phyloP scores from a whole-genome alignment of 2,797 vertebrate species.

The Selene dorsalis region DNA sequence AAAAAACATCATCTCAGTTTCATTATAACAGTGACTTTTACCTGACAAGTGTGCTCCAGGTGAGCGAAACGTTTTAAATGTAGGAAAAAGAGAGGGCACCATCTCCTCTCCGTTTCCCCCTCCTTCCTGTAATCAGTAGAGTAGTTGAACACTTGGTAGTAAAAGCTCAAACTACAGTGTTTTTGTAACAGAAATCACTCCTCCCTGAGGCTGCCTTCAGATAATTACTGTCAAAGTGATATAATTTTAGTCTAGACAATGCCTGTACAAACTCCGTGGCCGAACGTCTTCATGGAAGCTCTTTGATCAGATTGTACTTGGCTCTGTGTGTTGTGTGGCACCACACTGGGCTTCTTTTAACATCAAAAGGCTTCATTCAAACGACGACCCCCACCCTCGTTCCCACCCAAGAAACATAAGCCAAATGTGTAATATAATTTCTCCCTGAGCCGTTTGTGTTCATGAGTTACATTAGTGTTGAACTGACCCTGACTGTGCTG shows the following conservation, averaged over 20 bases:
- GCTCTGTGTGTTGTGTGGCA: not conserved
- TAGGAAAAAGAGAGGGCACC: not conserved
- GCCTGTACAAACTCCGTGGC: not conserved
- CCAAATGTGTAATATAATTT: constrained; percentile 45
- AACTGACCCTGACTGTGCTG: constrained; percentile 31
- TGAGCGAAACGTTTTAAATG: not conserved
- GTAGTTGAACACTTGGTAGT: not conserved
- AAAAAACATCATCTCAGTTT: not conserved
- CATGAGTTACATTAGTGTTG: constrained; percentile 20
- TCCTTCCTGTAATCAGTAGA: not conserved
- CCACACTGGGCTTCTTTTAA: constrained; percentile 33
- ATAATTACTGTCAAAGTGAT: not conserved
- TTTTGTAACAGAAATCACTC: not conserved
- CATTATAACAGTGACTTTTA: not conserved
- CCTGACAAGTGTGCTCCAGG: not conserved
- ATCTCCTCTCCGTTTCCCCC: not conserved
- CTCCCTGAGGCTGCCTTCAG: not conserved
- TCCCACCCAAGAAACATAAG: constrained; percentile 30
- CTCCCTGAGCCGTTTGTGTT: constrained; percentile 37
- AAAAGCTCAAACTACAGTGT: not conserved
- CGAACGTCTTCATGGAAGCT: not conserved
- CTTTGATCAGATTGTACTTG: constrained; percentile 21
- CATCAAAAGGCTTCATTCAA: constrained; percentile 48
- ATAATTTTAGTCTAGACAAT: constrained; percentile 9
- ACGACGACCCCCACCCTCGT: not conserved